Conservation (phyloP, 2,888 invertebrate genomes). For the Andrena camellia region DNA sequence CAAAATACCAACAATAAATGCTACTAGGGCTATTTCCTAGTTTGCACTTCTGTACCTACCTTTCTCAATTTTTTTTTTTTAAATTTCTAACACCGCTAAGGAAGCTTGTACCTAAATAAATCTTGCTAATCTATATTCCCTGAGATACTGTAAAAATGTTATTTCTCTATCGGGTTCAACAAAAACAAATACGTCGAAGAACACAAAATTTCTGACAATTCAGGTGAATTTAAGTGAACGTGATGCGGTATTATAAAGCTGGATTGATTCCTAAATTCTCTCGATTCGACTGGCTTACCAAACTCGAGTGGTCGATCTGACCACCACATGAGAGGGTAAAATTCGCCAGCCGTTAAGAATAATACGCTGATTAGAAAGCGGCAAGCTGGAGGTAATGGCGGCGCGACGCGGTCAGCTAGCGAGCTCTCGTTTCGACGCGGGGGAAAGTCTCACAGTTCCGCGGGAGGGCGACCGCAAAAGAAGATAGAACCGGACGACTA, state of each 20-base stretch:
- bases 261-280: background rate
- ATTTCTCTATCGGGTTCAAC: no score
- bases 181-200: no score
- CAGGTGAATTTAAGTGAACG: no score
- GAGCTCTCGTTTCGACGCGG: slow-evolving; percentile 60
- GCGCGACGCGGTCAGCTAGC: slow-evolving; percentile 30
- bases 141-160: no score
- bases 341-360: slow-evolving; percentile 64
- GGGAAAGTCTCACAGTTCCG: slow-evolving; percentile 52
- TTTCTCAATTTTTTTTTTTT: no score
- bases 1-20: no score
- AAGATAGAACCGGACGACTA: slow-evolving; percentile 71
- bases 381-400: slow-evolving; percentile 56
- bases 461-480: slow-evolving; percentile 63
- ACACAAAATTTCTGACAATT: no score
- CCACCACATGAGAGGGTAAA: slow-evolving; percentile 52
- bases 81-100: no score
- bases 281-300: background rate
- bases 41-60: no score
- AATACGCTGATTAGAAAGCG: slow-evolving; percentile 72
- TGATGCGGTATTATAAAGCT: background rate
- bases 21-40: no score
- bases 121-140: no score
- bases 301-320: slow-evolving; percentile 6
- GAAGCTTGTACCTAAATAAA: no score